Evolutionary conservation across 2,113 vertebrate genomes (phyloP).

Genomic region (Calidris pugnax): DNA sequence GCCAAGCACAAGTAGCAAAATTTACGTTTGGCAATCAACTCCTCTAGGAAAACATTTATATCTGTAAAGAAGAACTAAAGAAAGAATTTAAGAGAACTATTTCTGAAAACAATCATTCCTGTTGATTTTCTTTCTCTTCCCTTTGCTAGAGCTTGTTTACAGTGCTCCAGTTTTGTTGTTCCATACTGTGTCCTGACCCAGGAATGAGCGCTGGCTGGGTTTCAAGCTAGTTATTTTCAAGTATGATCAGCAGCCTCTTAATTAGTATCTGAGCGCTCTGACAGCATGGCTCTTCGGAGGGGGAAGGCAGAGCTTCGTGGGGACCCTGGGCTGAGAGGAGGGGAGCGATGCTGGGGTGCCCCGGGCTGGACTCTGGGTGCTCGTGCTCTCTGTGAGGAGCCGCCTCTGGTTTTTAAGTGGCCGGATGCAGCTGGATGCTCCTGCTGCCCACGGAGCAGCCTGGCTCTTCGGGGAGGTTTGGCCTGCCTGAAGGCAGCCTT

Average conservation of each 20-base stretch:
- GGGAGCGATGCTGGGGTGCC: background rate
- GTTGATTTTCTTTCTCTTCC: background rate
- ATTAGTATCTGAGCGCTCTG: background rate
- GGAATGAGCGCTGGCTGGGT: background rate
- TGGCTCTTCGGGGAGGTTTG: background rate
- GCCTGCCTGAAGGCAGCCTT: background rate
- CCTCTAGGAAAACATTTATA: background rate
- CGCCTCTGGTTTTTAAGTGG: background rate
- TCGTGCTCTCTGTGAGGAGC: background rate
- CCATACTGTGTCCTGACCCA: background rate
- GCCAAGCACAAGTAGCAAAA: background rate
- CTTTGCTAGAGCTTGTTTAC: background rate
- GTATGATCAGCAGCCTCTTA: background rate
- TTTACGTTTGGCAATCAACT: background rate
- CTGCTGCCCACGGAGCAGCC: background rate
- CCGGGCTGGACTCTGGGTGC: background rate
- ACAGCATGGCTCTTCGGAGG: background rate
- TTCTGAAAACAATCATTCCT: background rate
- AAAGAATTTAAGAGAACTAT: background rate
- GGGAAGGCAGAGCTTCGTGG: background rate
- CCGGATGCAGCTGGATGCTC: background rate
- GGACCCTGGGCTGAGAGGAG: background rate
- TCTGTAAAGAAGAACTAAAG: background rate
- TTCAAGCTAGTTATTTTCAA: background rate
- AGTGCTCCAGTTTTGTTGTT: background rate